A percentile compares a stretch with the other conserved stretches of the same genome.
Conservation (phyloP, 2,113 vertebrate species). For the Ptychochromis oligacanthus region DNA sequence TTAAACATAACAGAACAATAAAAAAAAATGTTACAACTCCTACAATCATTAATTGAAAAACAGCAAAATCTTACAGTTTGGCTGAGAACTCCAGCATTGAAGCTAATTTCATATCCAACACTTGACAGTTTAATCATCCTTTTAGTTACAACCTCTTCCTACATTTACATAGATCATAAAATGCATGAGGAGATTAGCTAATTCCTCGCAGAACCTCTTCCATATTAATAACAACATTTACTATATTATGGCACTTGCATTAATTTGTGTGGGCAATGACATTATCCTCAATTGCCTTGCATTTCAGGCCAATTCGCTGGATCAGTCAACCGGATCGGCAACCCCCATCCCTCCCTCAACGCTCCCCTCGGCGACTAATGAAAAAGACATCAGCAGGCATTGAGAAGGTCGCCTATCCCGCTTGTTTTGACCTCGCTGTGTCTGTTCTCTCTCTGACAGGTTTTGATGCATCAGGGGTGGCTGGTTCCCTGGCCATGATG, state of each 20-base stretch:
- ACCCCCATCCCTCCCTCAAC: constrained; percentile 11
- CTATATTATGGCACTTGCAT: constrained; percentile 62
- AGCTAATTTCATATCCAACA: constrained; percentile 34
- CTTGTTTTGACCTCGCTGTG: constrained; percentile 54
- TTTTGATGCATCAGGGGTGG: constrained; percentile 76
- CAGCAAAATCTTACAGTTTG: background rate
- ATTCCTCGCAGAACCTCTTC: constrained; percentile 49
- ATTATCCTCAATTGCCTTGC: constrained; percentile 66
- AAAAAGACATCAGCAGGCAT: constrained; percentile 74
- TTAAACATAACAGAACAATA: background rate
- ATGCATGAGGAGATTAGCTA: constrained; percentile 59
- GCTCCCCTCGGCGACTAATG: constrained; percentile 64
- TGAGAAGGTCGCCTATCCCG: constrained; percentile 62
- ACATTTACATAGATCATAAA: constrained; percentile 67
- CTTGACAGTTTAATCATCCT: constrained; percentile 67
- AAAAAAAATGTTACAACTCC: background rate
- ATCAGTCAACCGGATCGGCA: constrained; percentile 52
- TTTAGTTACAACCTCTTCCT: constrained; percentile 54
- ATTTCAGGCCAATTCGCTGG: constrained; percentile 61
- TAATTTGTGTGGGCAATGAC: constrained; percentile 74
- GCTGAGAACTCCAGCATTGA: constrained; percentile 11
- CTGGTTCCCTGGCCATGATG: constrained; percentile 49
- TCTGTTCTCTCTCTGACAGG: constrained; percentile 66
- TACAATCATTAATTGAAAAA: background rate
- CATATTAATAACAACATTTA: constrained; percentile 58